Conservation (phyloP, 2,888 invertebrate genomes). For the Hedya salicella region DNA sequence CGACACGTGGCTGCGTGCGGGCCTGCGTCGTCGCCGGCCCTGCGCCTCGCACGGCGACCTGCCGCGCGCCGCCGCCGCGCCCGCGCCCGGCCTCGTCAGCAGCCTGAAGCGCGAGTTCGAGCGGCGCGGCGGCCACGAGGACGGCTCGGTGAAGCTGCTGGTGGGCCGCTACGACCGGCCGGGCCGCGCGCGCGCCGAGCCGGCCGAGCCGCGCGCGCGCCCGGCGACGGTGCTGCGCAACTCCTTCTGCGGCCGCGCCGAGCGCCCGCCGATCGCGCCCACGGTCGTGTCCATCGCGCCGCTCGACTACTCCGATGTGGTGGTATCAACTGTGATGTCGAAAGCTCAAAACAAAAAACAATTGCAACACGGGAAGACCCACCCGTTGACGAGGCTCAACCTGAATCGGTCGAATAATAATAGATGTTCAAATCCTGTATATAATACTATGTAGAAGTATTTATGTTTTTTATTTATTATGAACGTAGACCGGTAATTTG, state of each 20-base stretch:
- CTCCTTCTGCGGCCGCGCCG: slow-evolving; percentile 59
- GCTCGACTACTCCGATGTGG: slow-evolving; percentile 83
- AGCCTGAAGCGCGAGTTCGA: slow-evolving; percentile 85
- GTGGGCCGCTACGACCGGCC: slow-evolving; percentile 51
- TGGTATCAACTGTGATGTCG: slow-evolving; percentile 88
- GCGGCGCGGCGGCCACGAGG: slow-evolving; percentile 49
- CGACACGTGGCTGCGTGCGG: slow-evolving; percentile 80
- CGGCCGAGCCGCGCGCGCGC: slow-evolving; percentile 53
- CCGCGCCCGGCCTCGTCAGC: slow-evolving; percentile 90
- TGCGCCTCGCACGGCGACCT: slow-evolving; percentile 76
- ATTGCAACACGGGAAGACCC: slow-evolving; percentile 95
- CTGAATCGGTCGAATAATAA: slow-evolving; percentile 88
- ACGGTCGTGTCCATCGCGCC: slow-evolving; percentile 71
- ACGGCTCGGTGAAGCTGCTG: slow-evolving; percentile 54
- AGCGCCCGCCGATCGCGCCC: slow-evolving; percentile 52
- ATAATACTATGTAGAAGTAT: slow-evolving; percentile 93
- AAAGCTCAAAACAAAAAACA: slow-evolving; percentile 91
- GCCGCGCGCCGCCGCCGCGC: slow-evolving; percentile 61
- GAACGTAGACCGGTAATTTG: slow-evolving; percentile 31
- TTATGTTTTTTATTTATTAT: slow-evolving; percentile 75
- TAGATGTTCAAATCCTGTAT: slow-evolving; percentile 92
- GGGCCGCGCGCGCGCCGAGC: slow-evolving; percentile 53
- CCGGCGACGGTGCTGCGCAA: slow-evolving; percentile 52
- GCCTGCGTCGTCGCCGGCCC: slow-evolving; percentile 73
- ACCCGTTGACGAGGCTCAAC: slow-evolving; percentile 95